Evolutionary conservation across 2,888 invertebrate genomes (phyloP), one percentile per base, ranked within the genome.

Genomic region (Drosophila neonasuta): DNA sequence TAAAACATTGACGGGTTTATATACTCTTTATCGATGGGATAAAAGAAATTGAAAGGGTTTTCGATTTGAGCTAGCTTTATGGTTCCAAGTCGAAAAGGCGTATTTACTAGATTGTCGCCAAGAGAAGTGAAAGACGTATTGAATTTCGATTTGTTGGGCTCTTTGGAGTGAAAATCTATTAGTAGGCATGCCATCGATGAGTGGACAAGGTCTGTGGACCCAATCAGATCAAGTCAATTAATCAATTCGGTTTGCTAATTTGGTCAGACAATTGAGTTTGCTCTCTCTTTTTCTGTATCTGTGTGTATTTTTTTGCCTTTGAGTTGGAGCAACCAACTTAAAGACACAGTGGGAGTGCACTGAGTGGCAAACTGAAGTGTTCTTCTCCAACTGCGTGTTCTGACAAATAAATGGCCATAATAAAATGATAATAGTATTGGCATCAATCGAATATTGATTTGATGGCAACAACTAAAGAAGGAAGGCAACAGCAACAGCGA

Each of bases 381-480:
- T 41, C 29, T 24, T 34, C 66, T 66, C 54, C 59, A 54, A 61
- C 57, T 51, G 64, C 6, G 54, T 49, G 46, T 65, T 42, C 71
- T 78, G 68, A 71, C 80, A 81, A 86, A 86, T 79, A 82, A 86
- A 87, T 84, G 80, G 74, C 80, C 80, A 84, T 80, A 82, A 86
- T 87, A 86, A 79, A 87, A 86, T 77, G 80, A 87, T 86, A 87
- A 87, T 87, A 74, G 86, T 74, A 80, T 79, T 78, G 77, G 84
- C 82, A 86, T 86, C 87, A 87, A 82, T 86, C 86, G 84, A 79
- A 86, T 86, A 82, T 84, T 84, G 81, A 86, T 86, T 84, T 82
- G 87, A 75, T 76, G 76, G 79, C 72, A 71, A 60, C 59, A 70
- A 68, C 59, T 62, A 65, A 52, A 34, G 52, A 41, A 15, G 20